phyloP scores from a whole-genome alignment of 2,797 vertebrate species.

The Ciconia nigra region DNA sequence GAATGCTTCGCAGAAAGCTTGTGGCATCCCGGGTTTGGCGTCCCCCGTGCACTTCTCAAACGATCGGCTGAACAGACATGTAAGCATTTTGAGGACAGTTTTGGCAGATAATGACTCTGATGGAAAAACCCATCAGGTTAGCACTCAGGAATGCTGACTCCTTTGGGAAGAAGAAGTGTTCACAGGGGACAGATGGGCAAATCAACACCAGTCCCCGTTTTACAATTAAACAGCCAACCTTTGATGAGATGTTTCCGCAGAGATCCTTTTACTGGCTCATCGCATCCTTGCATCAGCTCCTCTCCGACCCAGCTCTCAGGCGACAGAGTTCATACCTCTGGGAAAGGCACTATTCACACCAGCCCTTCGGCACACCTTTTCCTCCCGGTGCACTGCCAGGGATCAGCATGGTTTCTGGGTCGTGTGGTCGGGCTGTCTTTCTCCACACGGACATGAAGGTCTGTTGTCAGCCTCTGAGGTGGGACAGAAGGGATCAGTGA shows the following conservation, averaged over 20 bases:
- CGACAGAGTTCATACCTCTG: rapidly evolving
- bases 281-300: background rate
- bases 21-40: background rate
- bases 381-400: background rate
- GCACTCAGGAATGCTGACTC: background rate
- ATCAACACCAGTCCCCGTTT: background rate
- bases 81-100: background rate
- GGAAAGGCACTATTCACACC: background rate
- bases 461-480: background rate
- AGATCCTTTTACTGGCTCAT: background rate
- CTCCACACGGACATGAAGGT: background rate
- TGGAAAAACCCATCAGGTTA: background rate
- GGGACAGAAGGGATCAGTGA: background rate
- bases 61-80: rapidly evolving
- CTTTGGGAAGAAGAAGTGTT: background rate
- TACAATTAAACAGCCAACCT: background rate
- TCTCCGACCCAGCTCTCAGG: background rate
- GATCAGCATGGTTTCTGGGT: background rate
- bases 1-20: background rate
- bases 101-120: background rate
- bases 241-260: background rate
- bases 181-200: background rate
- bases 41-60: background rate
- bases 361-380: rapidly evolving
- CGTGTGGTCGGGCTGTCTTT: background rate